Percentiles rank a stretch among this genome's conserved stretches.
Conservation (phyloP, 2,888 invertebrate species). For the Amphipyra tragopoginis region DNA sequence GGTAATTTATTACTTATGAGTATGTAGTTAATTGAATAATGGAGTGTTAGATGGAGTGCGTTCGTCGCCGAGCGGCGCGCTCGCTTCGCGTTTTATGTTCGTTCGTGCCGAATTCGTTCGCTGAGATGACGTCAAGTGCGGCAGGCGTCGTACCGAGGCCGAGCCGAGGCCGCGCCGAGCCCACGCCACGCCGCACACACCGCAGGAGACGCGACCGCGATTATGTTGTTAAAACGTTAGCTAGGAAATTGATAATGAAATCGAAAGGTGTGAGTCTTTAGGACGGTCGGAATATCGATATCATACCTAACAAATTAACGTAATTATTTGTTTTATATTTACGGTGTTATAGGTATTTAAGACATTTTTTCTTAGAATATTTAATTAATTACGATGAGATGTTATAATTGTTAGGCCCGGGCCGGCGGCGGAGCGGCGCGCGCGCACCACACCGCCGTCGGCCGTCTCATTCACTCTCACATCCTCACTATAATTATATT, state of each 20-base stretch:
- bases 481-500: constrained; percentile 89
- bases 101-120: constrained; percentile 85
- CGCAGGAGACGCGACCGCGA: constrained; percentile 85
- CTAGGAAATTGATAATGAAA: constrained; percentile 90
- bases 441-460: constrained; percentile 77
- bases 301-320: constrained; percentile 90
- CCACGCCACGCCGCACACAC: constrained; percentile 68
- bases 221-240: constrained; percentile 89
- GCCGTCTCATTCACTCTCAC: constrained; percentile 86
- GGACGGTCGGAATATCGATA: constrained; percentile 88
- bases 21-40: constrained; percentile 90
- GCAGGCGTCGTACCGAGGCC: constrained; percentile 51
- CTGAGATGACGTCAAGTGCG: constrained; percentile 74
- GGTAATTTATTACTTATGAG: constrained; percentile 89
- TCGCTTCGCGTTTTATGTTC: constrained; percentile 85
- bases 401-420: constrained; percentile 87
- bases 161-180: constrained; percentile 45
- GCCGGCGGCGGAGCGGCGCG: constrained; percentile 78
- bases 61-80: constrained; percentile 80
- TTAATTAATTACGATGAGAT: constrained; percentile 89
- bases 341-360: constrained; percentile 90
- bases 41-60: constrained; percentile 86
- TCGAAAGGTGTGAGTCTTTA: constrained; percentile 89
- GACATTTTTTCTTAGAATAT: constrained; percentile 90
- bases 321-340: constrained; percentile 90